A percentile compares a stretch with the other conserved stretches of the same genome.
phyloP scores from a whole-genome alignment of 1,140 invertebrate genomes.

The Nylanderia fulva region DNA sequence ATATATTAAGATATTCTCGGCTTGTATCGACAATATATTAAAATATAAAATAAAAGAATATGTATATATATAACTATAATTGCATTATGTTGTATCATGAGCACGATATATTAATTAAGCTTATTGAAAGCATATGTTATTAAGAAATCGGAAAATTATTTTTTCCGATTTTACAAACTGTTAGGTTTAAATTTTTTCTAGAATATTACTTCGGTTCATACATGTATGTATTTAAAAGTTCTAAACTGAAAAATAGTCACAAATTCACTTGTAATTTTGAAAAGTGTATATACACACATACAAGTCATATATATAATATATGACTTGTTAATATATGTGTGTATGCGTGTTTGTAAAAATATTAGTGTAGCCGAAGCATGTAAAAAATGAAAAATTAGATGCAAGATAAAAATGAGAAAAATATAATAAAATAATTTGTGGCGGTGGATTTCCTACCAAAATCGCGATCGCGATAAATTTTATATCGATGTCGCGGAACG shows the following conservation, averaged over 20 bases:
- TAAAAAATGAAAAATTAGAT: not conserved
- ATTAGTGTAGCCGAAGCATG: not conserved
- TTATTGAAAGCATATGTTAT: too few relatives aligned
- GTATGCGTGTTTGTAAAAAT: not conserved
- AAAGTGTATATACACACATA: too few relatives aligned
- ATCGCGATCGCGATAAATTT: too few relatives aligned
- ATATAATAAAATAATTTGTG: constrained; percentile 20
- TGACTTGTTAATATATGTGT: too few relatives aligned
- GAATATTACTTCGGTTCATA: not conserved
- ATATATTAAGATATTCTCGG: constrained; percentile 32
- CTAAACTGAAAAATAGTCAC: too few relatives aligned
- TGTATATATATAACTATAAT: not conserved
- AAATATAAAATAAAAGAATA: constrained; percentile 18
- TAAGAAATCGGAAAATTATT: too few relatives aligned
- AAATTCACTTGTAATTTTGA: too few relatives aligned
- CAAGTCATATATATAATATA: too few relatives aligned
- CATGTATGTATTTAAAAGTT: not conserved
- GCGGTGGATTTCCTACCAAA: constrained; percentile 56
- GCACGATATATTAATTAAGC: too few relatives aligned
- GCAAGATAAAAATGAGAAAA: not conserved
- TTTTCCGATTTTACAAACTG: too few relatives aligned
- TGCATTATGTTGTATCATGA: too few relatives aligned
- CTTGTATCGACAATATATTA: not conserved
- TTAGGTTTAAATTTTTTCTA: too few relatives aligned
- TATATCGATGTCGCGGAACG: not conserved